Evolutionary conservation across 2,888 invertebrate genomes (phyloP), one percentile per base, ranked within the genome.

Genomic region (Leptopilina syphax): DNA sequence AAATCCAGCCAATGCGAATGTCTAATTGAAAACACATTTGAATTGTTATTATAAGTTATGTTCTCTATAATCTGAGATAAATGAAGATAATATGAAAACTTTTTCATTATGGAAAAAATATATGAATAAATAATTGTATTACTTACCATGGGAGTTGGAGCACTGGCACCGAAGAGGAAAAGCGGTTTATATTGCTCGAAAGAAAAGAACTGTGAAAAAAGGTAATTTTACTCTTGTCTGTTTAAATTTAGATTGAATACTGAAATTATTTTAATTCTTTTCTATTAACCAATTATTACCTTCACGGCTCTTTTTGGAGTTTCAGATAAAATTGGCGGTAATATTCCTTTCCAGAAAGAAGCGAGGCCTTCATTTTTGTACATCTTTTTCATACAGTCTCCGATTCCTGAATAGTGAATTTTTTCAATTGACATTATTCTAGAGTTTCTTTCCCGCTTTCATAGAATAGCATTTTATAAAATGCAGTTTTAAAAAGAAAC

Each of bases 261-360:
- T 34, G 27, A 27, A 9, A 13, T 13, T 70, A 77, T 27, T 24
- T 44, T 8, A 34, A 50, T 0, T 24, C 44, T 47, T 44, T 68
- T 1, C 10, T 8, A 44, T 18, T 80, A 77, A 86, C 7, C 1
- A 63, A 86, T 87, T 3, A 34, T 34, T 91, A 94, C 94, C 92
- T 98, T 98, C 13, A 97, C 96, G 18, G 98, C 98, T 89, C 98
- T 92, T 92, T 98, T 98, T 1, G 98, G 98, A 0, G 98, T 98
- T 93, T 98, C 98, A 9, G 97, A 98, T 82, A 98, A 91, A 86
- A 98, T 96, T 8, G 98, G 98, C 6, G 98, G 98, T 84, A 98
- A 86, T 85, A 98, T 97, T 82, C 98, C 98, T 93, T 98, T 98
- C 96, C 97, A 98, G 92, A 96, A 97, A 10, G 98, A 96, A 76